Percentiles rank a stretch among this genome's conserved stretches.
Conservation (phyloP, 2,113 vertebrate genomes). For the Actenoides hombroni region DNA sequence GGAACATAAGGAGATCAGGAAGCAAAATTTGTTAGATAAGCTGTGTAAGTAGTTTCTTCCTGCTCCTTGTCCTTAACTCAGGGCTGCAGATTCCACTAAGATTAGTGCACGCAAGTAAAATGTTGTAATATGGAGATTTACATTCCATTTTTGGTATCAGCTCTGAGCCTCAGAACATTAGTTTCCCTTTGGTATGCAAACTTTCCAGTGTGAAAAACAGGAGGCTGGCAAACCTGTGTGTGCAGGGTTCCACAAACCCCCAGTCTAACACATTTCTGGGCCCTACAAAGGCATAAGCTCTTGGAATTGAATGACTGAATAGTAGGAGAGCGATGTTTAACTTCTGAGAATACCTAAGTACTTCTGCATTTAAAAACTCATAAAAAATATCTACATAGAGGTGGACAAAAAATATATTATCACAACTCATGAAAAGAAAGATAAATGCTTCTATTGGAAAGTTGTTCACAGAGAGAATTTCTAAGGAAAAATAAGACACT, state of each 20-base stretch:
- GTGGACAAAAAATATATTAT: background rate
- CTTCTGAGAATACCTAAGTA: background rate
- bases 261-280: background rate
- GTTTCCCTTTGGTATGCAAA: background rate
- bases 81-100: background rate
- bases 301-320: background rate
- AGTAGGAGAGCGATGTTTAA: background rate
- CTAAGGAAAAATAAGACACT: background rate
- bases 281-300: background rate
- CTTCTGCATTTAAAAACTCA: background rate
- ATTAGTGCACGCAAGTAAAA: background rate
- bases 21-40: background rate
- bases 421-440: background rate
- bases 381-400: background rate
- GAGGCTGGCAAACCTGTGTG: background rate
- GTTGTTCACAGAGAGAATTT: background rate
- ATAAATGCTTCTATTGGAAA: background rate
- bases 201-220: background rate
- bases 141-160: background rate
- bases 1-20: background rate
- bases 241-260: background rate
- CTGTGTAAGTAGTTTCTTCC: background rate
- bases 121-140: background rate
- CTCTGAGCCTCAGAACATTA: background rate
- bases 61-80: background rate